Evolutionary conservation across 1,140 invertebrate species (phyloP), one percentile per base, ranked within the genome.

Genomic region (Cheumatopsyche charites): DNA sequence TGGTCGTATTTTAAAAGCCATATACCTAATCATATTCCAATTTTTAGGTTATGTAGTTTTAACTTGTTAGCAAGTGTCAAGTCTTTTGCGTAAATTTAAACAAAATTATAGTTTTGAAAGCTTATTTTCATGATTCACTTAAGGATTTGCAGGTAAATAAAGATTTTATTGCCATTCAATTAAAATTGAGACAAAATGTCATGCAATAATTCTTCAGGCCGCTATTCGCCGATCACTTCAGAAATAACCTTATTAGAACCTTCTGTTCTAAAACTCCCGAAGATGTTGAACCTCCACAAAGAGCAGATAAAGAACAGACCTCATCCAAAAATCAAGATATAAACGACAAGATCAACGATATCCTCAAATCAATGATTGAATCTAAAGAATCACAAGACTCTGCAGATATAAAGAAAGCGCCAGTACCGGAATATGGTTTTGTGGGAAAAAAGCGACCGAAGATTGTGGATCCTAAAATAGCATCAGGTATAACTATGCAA

Each of bases 301-400:
- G 13, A 12, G 26, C 5, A 36, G 63, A 67, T 7, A n/a, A 49
- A 9, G 23, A 29, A 7, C 17, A 13, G 12, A 36, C 67, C 9
- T 19, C 2, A 47, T 13, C 43, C 12, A 4, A 4, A n/a, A 47
- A n/a, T 13, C 21, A 58, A 0, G 61, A 66, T 25, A 21, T 62
- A 1, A 82, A 79, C n/a, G 80, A 82, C 66, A 83, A 81, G 76
- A 82, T 84, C 55, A 82, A 85, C 74, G 73, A 77, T 63, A 78
- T 85, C 3, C 62, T 85, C 12, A 82, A 83, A 76, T 78, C 78
- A 63, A 85, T 85, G 83, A 77, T 83, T 71, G 75, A 79, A 1
- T 79, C 80, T 72, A 80, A 82, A 15, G 80, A 81, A 36, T 75
- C 63, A 63, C 79, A 81, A 73, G 81, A 17, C 79, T 80, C 62